phyloP scores from a whole-genome alignment of 2,113 vertebrate genomes.

The Emberiza fucata region DNA sequence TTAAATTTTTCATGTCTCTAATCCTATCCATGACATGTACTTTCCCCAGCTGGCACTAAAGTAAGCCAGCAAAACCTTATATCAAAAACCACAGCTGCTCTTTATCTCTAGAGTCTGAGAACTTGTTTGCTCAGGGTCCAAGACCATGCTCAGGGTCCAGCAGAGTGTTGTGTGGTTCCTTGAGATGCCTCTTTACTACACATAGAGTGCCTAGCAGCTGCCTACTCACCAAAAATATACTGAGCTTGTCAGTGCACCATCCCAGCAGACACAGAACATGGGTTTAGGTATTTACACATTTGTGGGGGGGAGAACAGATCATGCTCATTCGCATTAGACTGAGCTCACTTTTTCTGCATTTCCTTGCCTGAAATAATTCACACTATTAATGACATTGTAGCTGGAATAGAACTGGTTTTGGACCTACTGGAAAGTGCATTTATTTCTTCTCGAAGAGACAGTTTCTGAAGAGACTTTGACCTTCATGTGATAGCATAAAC shows the following conservation, averaged over 20 bases:
- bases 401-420: background rate
- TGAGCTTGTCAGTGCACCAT: background rate
- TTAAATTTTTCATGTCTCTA: background rate
- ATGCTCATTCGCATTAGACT: accelerated
- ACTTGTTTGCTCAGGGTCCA: background rate
- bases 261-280: background rate
- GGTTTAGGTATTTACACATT: background rate
- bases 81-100: background rate
- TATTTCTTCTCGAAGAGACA: background rate
- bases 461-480: background rate
- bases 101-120: background rate
- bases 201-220: background rate
- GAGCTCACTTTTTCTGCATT: background rate
- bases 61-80: background rate
- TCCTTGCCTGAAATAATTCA: background rate
- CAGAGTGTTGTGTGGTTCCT: background rate
- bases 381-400: background rate
- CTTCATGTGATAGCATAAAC: background rate
- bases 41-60: background rate
- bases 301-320: accelerated
- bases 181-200: background rate
- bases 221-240: background rate
- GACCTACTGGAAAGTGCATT: background rate
- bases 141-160: background rate
- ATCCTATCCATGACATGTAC: background rate